These are phyloP conservation scores for Pogona vitticeps DNA, from an alignment of 2,113 vertebrate species.

Conservation along the genomic window DNA sequence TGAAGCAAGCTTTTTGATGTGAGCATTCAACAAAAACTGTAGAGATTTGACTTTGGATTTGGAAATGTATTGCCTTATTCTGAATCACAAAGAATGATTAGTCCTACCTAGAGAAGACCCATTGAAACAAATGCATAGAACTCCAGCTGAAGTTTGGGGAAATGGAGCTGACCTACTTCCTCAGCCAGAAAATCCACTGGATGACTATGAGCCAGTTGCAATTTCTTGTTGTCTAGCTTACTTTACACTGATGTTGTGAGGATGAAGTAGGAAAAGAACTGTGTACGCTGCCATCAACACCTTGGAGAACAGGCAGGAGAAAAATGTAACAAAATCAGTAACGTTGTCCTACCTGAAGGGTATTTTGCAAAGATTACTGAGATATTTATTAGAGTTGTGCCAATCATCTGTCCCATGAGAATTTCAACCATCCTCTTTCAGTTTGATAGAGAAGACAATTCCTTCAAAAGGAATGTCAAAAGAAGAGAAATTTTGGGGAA, in stretches of 20 bases:
- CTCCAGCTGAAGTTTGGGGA: not conserved
- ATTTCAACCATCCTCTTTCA: too few relatives aligned
- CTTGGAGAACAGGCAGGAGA: too few relatives aligned
- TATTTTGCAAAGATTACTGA: not conserved
- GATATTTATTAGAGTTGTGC: not conserved
- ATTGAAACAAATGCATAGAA: not conserved
- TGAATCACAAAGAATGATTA: not conserved
- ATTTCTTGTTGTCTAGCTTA: not conserved
- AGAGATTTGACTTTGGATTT: conserved; percentile 38
- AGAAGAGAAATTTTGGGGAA: too few relatives aligned
- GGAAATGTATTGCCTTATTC: not conserved
- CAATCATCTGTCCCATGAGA: too few relatives aligned
- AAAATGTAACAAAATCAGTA: not conserved
- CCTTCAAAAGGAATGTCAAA: too few relatives aligned
- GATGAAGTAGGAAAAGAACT: too few relatives aligned
- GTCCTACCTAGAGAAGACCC: not conserved
- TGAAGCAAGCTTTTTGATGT: not conserved
- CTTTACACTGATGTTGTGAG: too few relatives aligned
- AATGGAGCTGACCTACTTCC: not conserved
- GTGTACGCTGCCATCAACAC: too few relatives aligned
- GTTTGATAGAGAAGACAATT: too few relatives aligned
- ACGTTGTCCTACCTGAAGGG: not conserved
- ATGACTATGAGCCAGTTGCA: too few relatives aligned
- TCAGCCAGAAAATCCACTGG: not conserved
- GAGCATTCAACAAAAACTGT: conserved; percentile 33